These are phyloP conservation scores for Nyctalus aviator DNA, from an alignment of 2,797 vertebrate species.

Conservation along the genomic window DNA sequence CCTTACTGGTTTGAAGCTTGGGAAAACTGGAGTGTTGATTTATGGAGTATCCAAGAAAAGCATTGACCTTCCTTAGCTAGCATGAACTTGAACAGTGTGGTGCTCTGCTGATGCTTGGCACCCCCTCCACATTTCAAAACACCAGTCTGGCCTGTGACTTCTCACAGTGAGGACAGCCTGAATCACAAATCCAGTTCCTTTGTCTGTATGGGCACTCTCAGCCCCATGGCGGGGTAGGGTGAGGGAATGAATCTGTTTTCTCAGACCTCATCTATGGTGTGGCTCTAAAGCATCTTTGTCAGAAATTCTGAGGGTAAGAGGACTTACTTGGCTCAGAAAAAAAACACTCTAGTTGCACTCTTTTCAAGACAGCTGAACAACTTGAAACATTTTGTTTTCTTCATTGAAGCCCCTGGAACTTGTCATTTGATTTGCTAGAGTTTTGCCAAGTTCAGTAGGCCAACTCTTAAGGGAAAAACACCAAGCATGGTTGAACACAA, in stretches of 20 bases:
- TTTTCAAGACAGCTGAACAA: conserved; percentile 3
- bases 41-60: not conserved
- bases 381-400: conserved; percentile 32
- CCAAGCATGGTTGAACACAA: not conserved
- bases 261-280: not conserved
- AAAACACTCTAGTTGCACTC: not conserved
- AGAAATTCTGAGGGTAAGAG: not conserved
- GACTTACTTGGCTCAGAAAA: conserved; percentile 6
- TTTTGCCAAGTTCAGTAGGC: not conserved
- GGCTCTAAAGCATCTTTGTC: conserved; percentile 37
- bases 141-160: not conserved
- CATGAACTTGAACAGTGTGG: not conserved
- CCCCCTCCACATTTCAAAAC: not conserved
- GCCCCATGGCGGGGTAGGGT: not conserved
- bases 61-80: not conserved
- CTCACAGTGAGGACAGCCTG: not conserved
- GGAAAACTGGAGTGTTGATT: conserved; percentile 34
- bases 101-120: not conserved
- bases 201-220: not conserved
- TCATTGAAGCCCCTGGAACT: not conserved
- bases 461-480: not conserved
- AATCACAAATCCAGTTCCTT: not conserved
- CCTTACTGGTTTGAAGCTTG: conserved; percentile 21
- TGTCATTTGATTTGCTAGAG: conserved; percentile 42
- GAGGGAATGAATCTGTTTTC: not conserved